Conservation (phyloP, 2,797 vertebrate species). For the Catostomus latipinnis region DNA sequence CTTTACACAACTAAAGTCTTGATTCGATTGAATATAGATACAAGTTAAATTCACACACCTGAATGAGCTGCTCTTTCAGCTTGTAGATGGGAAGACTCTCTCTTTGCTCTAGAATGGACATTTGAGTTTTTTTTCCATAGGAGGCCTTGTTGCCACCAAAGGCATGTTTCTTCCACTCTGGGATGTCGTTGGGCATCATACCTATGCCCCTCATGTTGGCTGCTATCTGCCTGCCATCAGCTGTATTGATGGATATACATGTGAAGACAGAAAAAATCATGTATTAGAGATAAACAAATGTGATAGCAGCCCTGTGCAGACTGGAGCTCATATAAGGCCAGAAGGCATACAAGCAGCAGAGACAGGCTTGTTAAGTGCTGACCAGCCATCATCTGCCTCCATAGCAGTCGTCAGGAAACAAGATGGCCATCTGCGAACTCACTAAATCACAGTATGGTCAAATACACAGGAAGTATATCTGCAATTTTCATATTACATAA, state of each 20-base stretch:
- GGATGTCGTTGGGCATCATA: constrained; percentile 99
- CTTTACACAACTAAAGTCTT: neutral
- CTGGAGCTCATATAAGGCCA: constrained; percentile 31
- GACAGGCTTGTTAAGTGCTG: constrained; percentile 49
- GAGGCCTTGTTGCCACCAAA: constrained; percentile 99
- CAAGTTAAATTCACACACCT: constrained; percentile 75
- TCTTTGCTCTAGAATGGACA: constrained; percentile 96
- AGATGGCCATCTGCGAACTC: constrained; percentile 68
- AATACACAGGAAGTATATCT: constrained; percentile 34
- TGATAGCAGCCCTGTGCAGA: neutral
- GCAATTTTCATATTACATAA: constrained; percentile 9
- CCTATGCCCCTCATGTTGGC: constrained; percentile 99
- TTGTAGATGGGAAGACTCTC: constrained; percentile 98
- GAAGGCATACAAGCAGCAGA: constrained; percentile 50
- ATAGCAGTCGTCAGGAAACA: constrained; percentile 67
- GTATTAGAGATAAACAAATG: constrained; percentile 26
- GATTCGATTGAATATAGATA: neutral
- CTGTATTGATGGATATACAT: constrained; percentile 66
- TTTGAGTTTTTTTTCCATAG: constrained; percentile 95
- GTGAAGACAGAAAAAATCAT: constrained; percentile 34
- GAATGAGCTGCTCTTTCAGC: constrained; percentile 96
- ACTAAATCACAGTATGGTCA: neutral
- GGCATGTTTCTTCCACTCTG: constrained; percentile 98
- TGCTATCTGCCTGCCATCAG: constrained; percentile 95
- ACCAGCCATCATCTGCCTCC: constrained; percentile 60